Evolutionary conservation across 2,797 vertebrate genomes (phyloP), one percentile per base, ranked within the genome.

Genomic region (Siniperca undulata): DNA sequence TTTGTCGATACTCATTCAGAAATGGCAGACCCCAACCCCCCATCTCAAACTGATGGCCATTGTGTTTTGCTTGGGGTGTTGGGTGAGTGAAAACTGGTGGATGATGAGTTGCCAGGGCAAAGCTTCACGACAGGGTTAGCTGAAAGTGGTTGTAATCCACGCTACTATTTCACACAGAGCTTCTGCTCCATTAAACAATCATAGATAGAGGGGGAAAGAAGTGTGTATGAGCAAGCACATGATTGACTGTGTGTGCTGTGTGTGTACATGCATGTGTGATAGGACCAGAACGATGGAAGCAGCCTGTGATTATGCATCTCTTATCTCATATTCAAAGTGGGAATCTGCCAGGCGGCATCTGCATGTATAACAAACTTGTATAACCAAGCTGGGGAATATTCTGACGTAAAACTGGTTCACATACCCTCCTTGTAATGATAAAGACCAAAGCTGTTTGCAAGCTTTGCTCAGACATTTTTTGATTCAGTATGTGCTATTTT

Each of bases 261-360:
- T 70, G 74, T 36, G 78, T 60, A 20, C 20, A 38, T 70, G 81
- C 6, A 22, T 77, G 59, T 84, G 75, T 36, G 40, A 77, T 27
- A 74, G 55, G 61, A 75, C 73, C 66, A 79, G 75, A 80, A 61
- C 0, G 53, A 70, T 62, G 80, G 78, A 78, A 66, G 78, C 82
- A 89, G 80, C 48, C 60, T 80, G 87, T 69, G 83, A 92, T 92
- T 86, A 86, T 86, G 46, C 62, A 59, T 76, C 70, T 85, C 81
- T 85, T 88, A 89, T 91, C 86, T 82, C 22, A 3, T 61, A 80
- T 83, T 89, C 75, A 84, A 59, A 84, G 73, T 5, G 22, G 77
- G 58, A 82, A 81, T 85, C 66, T 85, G 68, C 59, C 67, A 75
- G 72, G 65, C 77, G 75, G 81, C 50, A 30, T 30, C 30, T 30